Evolutionary conservation across 2,888 invertebrate genomes (phyloP), one percentile per base, ranked within the genome.

Genomic region (Orchesellides sinensis): DNA sequence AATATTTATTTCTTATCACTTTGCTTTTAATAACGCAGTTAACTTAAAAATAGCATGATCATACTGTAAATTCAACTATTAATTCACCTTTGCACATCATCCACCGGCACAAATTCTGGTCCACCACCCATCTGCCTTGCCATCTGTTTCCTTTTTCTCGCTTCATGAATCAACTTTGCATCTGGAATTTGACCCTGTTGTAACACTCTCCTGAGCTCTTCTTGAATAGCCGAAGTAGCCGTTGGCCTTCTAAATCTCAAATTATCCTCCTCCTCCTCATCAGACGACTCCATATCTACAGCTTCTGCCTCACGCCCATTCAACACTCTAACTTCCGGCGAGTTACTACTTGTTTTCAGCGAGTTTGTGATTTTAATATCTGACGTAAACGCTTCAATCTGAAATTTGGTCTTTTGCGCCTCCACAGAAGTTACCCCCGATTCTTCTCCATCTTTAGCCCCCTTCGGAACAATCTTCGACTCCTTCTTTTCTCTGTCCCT

Each of bases 141-240:
- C 92, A 96, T 93, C 91, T 98, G 98, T 89, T 99, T 92, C 84
- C 96, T 93, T 91, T 99, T 99, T 89, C 98, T 93, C 12, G 98
- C 98, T 87, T 97, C 97, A 91, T 98, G 98, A 90, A 99, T 99
- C 92, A 98, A 95, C 70, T 97, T 97, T 10, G 99, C 98, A 92
- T 99, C 98, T 10, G 99, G 98, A 89, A 98, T 98, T 87, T 94
- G 94, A 17, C 98, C 98, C 89, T 92, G 92, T 92, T 87, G 81
- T 23, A 88, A 74, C 6, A 87, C 87, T n/a, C 86, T 66, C 21
- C 88, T 59, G 17, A 88, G 75, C 5, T 81, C 86, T n/a, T 86
- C 87, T 56, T 88, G 87, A 47, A 87, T 86, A 2, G 85, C 86
- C 1, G 83, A 77, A 23, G 84, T 81, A 21, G 81, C 56, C 10